Percentiles rank a stretch among this genome's conserved stretches.
Conservation (phyloP, 2,797 vertebrate genomes). For the Amazona finschi region DNA sequence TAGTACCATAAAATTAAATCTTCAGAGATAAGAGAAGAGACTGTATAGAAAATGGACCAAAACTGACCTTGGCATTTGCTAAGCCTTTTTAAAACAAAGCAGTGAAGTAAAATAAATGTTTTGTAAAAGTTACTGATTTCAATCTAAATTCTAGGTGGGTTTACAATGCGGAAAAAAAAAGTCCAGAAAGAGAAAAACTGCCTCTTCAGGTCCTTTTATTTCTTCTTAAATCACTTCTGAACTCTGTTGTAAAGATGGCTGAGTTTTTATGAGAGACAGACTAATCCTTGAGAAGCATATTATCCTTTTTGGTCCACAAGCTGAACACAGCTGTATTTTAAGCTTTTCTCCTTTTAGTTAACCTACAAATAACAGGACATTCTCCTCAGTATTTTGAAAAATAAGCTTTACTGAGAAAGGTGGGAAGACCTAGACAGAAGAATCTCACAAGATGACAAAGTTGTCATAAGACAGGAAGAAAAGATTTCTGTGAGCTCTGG, state of each 20-base stretch:
- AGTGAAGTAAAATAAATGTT: background rate
- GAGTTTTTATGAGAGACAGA: background rate
- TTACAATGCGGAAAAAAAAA: background rate
- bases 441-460: background rate
- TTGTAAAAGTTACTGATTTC: background rate
- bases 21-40: background rate
- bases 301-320: background rate
- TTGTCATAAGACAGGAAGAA: background rate
- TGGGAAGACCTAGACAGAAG: background rate
- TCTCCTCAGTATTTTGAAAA: background rate
- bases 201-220: background rate
- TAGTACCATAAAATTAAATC: background rate
- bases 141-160: background rate
- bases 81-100: background rate
- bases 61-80: background rate
- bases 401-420: background rate
- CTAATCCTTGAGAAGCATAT: background rate
- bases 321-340: background rate
- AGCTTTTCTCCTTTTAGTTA: background rate
- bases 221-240: background rate
- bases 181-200: background rate
- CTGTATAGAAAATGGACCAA: background rate
- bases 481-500: background rate
- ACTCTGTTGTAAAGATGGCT: background rate
- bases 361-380: background rate